These are phyloP conservation scores for Sesia bembeciformis DNA, from an alignment of 2,888 invertebrate species.

Conservation along the genomic window DNA sequence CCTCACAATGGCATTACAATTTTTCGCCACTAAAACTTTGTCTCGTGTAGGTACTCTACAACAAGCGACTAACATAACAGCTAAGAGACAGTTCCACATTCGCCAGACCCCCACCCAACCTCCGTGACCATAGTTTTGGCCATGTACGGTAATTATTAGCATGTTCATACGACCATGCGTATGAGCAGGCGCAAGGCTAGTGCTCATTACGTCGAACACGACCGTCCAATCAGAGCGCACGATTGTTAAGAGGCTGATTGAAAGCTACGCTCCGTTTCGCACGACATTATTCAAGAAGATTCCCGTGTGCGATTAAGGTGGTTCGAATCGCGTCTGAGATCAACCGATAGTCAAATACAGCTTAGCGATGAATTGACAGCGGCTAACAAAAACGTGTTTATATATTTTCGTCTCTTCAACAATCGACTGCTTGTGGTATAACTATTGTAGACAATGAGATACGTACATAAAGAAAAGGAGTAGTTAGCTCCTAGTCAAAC, in stretches of 20 bases:
- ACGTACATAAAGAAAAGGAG: too few species aligned
- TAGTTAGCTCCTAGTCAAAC: too few species aligned
- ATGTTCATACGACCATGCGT: conserved; percentile 33
- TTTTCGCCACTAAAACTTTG: too few species aligned
- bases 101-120: too few species aligned
- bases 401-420: neutral
- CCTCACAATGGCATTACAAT: too few species aligned
- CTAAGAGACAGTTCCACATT: too few species aligned
- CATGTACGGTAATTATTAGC: conserved; percentile 30
- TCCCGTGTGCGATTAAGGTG: conserved; percentile 13
- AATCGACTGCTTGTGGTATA: too few species aligned
- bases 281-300: conserved; percentile 32
- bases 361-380: neutral
- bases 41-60: too few species aligned
- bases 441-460: too few species aligned
- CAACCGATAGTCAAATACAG: neutral
- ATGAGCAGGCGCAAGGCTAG: conserved; percentile 35
- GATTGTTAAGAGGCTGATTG: conserved; percentile 47
- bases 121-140: conserved; percentile 20
- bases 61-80: too few species aligned
- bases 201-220: conserved; percentile 51
- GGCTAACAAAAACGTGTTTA: neutral
- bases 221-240: conserved; percentile 42
- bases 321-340: conserved; percentile 15
- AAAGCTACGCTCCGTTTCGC: conserved; percentile 50